phyloP scores from a whole-genome alignment of 2,888 invertebrate species.

The Mystacides longicornis region DNA sequence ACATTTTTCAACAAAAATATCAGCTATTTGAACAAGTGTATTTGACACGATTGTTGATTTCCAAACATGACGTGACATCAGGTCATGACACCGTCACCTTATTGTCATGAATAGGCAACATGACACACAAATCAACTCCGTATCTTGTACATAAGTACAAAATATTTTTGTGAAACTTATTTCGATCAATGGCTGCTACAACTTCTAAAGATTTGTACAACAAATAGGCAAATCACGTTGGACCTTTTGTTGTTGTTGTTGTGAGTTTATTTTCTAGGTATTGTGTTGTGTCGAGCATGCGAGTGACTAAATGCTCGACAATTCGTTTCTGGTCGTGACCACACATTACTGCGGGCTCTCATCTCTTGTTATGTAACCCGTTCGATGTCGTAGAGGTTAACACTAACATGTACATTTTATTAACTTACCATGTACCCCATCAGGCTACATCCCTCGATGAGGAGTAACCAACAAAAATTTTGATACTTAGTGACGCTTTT shows the following conservation, averaged over 20 bases:
- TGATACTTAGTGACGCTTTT: too few species aligned
- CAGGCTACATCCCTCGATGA: too few species aligned
- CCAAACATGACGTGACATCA: not conserved
- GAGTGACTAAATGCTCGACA: too few species aligned
- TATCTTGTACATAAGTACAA: not conserved
- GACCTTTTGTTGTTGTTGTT: not conserved
- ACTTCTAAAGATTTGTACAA: conserved; percentile 1
- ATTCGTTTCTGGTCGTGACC: too few species aligned
- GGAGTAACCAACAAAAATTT: too few species aligned
- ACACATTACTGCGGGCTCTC: too few species aligned
- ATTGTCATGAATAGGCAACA: not conserved
- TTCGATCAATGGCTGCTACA: not conserved
- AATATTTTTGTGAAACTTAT: not conserved
- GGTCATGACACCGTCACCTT: conserved; percentile 1
- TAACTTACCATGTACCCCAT: too few species aligned
- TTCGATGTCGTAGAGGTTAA: too few species aligned
- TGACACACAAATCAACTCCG: conserved; percentile 1
- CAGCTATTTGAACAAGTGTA: not conserved
- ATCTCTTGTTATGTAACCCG: too few species aligned
- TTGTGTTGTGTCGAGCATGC: too few species aligned
- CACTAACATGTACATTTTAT: too few species aligned
- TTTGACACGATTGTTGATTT: not conserved
- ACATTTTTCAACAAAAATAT: too few species aligned
- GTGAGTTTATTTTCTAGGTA: not conserved
- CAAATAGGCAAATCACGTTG: not conserved